A percentile compares a stretch with the other conserved stretches of the same genome.
phyloP scores from a whole-genome alignment of 2,797 vertebrate species.

The Gymnopithys bicolor region DNA sequence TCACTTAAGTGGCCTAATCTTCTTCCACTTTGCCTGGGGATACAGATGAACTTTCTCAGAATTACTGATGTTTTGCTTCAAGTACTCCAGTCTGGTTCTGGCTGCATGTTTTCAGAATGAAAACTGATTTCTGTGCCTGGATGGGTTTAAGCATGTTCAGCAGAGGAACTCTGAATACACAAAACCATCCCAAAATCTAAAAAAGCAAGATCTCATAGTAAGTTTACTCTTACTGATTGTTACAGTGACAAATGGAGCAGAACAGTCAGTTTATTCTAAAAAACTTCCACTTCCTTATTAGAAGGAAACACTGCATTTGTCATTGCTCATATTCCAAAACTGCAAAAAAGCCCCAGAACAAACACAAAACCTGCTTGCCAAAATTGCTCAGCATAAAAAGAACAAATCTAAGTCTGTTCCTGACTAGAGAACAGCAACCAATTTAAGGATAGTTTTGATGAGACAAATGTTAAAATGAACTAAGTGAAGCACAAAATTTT shows the following conservation, averaged over 20 bases:
- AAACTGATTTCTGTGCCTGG: not conserved
- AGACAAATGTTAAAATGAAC: not conserved
- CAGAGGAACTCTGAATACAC: not conserved
- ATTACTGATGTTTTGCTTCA: not conserved
- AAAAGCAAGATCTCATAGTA: not conserved
- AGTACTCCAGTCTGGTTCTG: not conserved
- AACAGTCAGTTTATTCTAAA: not conserved
- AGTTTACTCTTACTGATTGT: not conserved
- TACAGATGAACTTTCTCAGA: not conserved
- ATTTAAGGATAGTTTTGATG: not conserved
- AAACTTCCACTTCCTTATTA: not conserved
- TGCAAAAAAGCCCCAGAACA: not conserved
- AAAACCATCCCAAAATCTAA: not conserved
- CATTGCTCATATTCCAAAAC: not conserved
- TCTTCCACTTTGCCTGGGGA: not conserved
- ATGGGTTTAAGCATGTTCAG: not conserved
- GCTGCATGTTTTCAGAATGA: not conserved
- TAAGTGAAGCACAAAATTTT: not conserved
- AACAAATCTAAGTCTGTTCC: not conserved
- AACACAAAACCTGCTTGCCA: not conserved
- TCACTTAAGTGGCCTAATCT: not conserved
- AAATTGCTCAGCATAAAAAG: not conserved
- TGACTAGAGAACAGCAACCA: not conserved
- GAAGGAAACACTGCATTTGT: not conserved
- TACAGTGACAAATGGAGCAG: not conserved